Evolutionary conservation across 2,797 vertebrate species (phyloP).

Genomic region (Darevskia mixta): DNA sequence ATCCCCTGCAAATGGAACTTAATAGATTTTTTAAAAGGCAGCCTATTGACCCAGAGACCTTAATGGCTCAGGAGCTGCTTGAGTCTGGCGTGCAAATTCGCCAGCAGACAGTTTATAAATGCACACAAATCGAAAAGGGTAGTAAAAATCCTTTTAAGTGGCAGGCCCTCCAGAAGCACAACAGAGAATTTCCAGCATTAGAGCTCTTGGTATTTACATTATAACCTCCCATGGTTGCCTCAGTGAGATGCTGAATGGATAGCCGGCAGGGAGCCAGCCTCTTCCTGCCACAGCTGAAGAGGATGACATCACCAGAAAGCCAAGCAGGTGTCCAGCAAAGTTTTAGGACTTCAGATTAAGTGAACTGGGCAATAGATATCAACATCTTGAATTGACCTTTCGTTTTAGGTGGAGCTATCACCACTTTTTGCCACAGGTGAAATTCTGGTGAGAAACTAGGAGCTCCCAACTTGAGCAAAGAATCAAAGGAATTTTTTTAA

Average conservation of each 20-base stretch:
- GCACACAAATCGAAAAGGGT: constrained; percentile 64
- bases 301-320: constrained; percentile 4
- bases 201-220: constrained; percentile 62
- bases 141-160: constrained; percentile 73
- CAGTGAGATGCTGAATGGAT: constrained; percentile 56
- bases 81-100: constrained; percentile 53
- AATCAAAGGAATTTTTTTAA: not conserved
- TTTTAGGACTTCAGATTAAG: not conserved
- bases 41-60: constrained; percentile 73
- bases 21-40: constrained; percentile 75
- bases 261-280: constrained; percentile 1
- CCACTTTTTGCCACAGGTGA: not conserved
- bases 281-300: not conserved
- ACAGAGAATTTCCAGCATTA: constrained; percentile 65
- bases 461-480: not conserved
- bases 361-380: not conserved
- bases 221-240: constrained; percentile 48
- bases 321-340: not conserved
- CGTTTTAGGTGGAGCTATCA: not conserved
- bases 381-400: not conserved
- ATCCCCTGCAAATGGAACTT: constrained; percentile 74
- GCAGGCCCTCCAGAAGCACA: constrained; percentile 54
- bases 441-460: not conserved
- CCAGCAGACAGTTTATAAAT: constrained; percentile 66
- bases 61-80: constrained; percentile 71